Percentiles rank a stretch among this genome's conserved stretches.
phyloP scores from a whole-genome alignment of 2,113 vertebrate genomes.

The Atherinomorus stipes region DNA sequence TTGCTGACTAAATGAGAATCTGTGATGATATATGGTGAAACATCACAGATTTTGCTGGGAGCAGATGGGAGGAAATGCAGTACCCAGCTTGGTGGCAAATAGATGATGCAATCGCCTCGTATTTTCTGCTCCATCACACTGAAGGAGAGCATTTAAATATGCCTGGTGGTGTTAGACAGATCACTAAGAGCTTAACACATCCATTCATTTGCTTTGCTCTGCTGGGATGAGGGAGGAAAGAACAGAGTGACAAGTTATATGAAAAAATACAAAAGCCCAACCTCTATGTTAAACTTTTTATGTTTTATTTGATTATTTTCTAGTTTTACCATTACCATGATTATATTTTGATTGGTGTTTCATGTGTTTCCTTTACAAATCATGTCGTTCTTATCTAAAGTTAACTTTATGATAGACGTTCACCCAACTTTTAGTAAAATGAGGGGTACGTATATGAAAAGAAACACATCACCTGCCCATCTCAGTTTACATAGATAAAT shows the following conservation, averaged over 20 bases:
- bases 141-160: conserved; percentile 45
- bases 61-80: conserved; percentile 65
- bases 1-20: conserved; percentile 23
- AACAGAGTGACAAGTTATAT: background rate
- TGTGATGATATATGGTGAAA: conserved; percentile 52
- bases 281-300: background rate
- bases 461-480: no score
- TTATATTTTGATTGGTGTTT: no score
- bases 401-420: no score
- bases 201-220: conserved; percentile 17
- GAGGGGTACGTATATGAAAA: no score
- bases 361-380: no score
- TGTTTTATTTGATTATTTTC: background rate
- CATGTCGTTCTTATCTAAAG: no score
- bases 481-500: no score
- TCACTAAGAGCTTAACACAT: conserved; percentile 22
- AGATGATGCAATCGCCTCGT: conserved; percentile 55
- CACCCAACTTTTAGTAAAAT: no score
- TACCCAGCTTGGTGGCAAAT: conserved; percentile 57
- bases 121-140: conserved; percentile 65
- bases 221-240: background rate
- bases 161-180: conserved; percentile 45
- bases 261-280: background rate
- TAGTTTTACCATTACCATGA: no score
- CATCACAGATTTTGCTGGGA: conserved; percentile 51